Base-by-base conservation (phyloP, 2,888 invertebrate species). In the Nysson spinosus region DNA sequence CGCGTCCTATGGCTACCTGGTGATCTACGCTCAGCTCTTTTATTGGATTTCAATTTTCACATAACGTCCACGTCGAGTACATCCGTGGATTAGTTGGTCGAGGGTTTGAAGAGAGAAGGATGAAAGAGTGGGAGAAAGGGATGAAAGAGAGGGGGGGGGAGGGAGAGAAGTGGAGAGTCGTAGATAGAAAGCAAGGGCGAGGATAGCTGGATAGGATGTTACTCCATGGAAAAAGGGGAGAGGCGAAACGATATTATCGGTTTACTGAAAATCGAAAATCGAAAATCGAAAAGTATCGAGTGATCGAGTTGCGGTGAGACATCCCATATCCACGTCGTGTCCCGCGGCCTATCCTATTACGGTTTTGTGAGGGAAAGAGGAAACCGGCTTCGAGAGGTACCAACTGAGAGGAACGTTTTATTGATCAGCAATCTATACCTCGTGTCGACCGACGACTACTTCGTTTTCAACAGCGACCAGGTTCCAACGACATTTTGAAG, bases 231-330 rank as follows among this genome's bases (percentile, higher is more conserved):
- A 14, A 16, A 34, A 32, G 9, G 5, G 12, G 30, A 50, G 28
- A 22, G 24, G n/a, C 11, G 44, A 61, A 68, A 69, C 65, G 75
- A 66, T 69, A 76, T 75, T 76, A 75, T 72, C 71, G 72, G 69
- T 43, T 58, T 66, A 69, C 66, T 58, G 78, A 77, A 75, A 79
- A 79, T 79, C 69, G 73, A 77, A 75, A 79, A 79, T 79, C 69
- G 73, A 72, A 74, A 79, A 79, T 77, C 65, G 72, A 57, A 73
- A 61, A 78, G 75, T 76, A 77, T 75, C 69, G 65, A 44, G 20
- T 54, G 77, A 63, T 69, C 72, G 67, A 58, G 51, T 43, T 55
- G 72, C 72, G 72, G 65, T 39, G 63, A 68, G 68, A 70, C 60
- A 49, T 55, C 63, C 55, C 30, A 17, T 44, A 28, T 24, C 26